These are phyloP conservation scores for Podargus strigoides DNA, from an alignment of 2,797 vertebrate species.

Conservation along the genomic window DNA sequence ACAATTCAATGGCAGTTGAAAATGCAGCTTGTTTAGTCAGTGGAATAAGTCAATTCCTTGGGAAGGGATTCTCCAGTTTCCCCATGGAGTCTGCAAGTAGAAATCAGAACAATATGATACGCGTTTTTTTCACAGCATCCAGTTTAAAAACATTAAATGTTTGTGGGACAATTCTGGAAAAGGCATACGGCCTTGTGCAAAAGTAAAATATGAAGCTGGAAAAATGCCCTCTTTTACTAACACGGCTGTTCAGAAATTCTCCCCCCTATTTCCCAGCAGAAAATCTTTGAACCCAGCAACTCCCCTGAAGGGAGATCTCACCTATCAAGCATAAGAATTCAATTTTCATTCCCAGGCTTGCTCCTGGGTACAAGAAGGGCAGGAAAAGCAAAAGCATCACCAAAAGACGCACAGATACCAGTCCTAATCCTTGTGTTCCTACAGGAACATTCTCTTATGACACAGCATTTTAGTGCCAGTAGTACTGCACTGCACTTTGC, in stretches of 20 bases:
- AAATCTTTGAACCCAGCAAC: not conserved
- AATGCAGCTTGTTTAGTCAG: conserved; percentile 20
- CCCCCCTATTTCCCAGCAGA: not conserved
- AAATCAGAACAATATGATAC: conserved; percentile 41
- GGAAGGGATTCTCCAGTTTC: conserved; percentile 45
- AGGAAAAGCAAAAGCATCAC: not conserved
- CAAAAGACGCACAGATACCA: not conserved
- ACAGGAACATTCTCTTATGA: not conserved
- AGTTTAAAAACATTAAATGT: not conserved
- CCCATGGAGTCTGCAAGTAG: conserved; percentile 17
- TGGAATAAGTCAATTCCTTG: not conserved
- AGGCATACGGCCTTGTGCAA: not conserved
- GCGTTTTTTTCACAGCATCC: not conserved
- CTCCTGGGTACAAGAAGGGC: not conserved
- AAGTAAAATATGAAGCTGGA: not conserved
- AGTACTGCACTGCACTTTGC: not conserved
- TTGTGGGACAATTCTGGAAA: not conserved
- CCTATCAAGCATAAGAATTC: not conserved
- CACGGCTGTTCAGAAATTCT: not conserved
- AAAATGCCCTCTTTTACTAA: not conserved
- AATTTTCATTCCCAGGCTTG: not conserved
- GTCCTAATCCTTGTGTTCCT: not conserved
- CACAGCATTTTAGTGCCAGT: not conserved
- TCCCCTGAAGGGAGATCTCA: not conserved
- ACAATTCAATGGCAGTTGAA: not conserved